Evolutionary conservation across 35 echinoderm and acorn worm species (phyloP).

Genomic region (Ptychodera flava): DNA sequence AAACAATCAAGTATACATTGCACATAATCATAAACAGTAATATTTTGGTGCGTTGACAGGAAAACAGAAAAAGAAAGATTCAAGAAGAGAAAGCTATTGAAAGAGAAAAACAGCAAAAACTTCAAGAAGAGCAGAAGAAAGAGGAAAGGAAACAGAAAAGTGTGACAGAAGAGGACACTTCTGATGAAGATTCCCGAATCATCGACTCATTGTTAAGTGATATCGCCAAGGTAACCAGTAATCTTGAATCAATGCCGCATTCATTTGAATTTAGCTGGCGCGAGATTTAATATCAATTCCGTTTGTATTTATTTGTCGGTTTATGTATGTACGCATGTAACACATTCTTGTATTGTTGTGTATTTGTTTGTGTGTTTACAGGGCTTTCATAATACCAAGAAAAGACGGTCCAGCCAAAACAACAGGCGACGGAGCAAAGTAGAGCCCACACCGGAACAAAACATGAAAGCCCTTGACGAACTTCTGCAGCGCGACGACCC

Average conservation of each 20-base stretch:
- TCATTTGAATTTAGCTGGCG: too few relatives aligned
- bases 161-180: conserved; percentile 11
- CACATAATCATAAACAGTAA: too few relatives aligned
- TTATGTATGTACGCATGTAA: too few relatives aligned
- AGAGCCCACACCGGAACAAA: background rate
- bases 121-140: too few relatives aligned
- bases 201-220: conserved; percentile 79
- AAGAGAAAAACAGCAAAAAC: too few relatives aligned
- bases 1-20: too few relatives aligned
- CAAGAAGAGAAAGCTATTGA: conserved; percentile 76
- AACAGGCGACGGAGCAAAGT: background rate
- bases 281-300: background rate
- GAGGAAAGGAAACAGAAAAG: conserved; percentile 29
- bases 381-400: background rate
- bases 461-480: background rate
- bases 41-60: too few relatives aligned
- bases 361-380: background rate
- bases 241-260: background rate
- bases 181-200: conserved; percentile 75
- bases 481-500: background rate
- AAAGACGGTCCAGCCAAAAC: background rate
- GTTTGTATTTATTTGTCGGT: background rate
- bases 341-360: too few relatives aligned
- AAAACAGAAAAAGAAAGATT: conserved; percentile 76
- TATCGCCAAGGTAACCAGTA: conserved; percentile 73